A percentile compares a stretch with the other conserved stretches of the same genome.
Conservation (phyloP, 2,113 vertebrate species). For the Ceyx cyanopectus region DNA sequence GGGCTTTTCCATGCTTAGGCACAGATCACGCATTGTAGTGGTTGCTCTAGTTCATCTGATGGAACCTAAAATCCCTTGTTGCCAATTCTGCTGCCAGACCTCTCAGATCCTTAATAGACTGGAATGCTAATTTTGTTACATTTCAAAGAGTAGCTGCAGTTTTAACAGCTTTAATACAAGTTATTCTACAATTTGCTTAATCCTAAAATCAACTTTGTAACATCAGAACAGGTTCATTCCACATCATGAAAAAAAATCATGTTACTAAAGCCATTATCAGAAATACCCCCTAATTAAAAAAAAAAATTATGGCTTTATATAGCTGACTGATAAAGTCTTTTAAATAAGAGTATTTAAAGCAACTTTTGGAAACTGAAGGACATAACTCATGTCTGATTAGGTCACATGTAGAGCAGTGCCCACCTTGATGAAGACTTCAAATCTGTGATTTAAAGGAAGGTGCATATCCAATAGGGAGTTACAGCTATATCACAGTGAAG, state of each 20-base stretch:
- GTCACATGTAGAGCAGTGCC: neutral
- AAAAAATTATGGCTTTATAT: neutral
- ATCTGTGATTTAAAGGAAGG: neutral
- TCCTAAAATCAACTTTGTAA: neutral
- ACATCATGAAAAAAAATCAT: neutral
- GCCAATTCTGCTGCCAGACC: neutral
- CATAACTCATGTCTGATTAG: neutral
- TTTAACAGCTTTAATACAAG: neutral
- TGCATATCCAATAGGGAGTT: neutral
- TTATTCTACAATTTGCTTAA: neutral
- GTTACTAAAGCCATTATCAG: neutral
- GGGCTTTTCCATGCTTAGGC: constrained; percentile 26
- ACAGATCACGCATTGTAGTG: neutral
- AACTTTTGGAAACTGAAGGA: neutral
- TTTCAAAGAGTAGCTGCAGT: neutral
- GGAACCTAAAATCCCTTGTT: neutral
- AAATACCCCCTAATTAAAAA: neutral
- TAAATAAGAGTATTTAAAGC: neutral
- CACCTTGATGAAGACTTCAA: neutral
- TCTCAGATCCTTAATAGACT: neutral
- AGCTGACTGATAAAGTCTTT: neutral
- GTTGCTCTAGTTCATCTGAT: neutral
- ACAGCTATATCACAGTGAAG: neutral
- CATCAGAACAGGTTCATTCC: neutral
- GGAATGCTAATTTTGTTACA: neutral